Conservation (phyloP, 1,140 invertebrate species). For the Zaprionus vittiger region DNA sequence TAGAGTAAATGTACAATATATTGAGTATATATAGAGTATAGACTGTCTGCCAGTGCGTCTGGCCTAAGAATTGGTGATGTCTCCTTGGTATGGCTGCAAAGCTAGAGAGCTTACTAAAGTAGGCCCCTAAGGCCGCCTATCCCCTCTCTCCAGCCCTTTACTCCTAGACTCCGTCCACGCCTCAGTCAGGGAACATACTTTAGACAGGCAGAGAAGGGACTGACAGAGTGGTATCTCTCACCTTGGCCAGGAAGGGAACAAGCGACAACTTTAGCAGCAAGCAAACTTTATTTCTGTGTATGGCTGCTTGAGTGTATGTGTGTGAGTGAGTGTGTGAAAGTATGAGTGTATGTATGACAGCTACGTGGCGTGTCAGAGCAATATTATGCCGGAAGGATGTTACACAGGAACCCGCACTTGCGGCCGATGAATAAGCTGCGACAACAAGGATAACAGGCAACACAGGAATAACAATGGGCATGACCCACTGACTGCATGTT, state of each 20-base stretch:
- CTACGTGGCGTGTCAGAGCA: slow-evolving; percentile 47
- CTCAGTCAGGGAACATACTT: too few species aligned
- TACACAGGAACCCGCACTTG: slow-evolving; percentile 64
- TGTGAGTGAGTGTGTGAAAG: background rate
- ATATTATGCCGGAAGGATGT: slow-evolving; percentile 69
- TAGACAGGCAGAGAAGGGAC: background rate
- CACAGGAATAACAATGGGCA: slow-evolving; percentile 22
- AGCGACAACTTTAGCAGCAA: slow-evolving; percentile 1
- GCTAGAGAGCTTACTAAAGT: background rate
- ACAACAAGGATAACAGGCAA: slow-evolving; percentile 24
- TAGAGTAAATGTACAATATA: too few species aligned
- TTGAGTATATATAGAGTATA: too few species aligned
- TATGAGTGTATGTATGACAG: background rate
- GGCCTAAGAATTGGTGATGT: too few species aligned
- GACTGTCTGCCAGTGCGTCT: too few species aligned
- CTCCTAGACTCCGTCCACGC: background rate
- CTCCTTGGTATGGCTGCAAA: too few species aligned
- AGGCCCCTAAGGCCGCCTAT: background rate
- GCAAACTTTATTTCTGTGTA: background rate
- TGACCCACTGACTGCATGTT: slow-evolving; percentile 39
- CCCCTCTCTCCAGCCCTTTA: background rate
- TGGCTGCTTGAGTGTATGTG: background rate
- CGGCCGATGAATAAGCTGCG: slow-evolving; percentile 49
- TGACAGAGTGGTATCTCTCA: slow-evolving; percentile 17
- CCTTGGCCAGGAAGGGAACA: slow-evolving; percentile 7